phyloP scores from a whole-genome alignment of 2,797 vertebrate species.

The Phalloptychus januarius region DNA sequence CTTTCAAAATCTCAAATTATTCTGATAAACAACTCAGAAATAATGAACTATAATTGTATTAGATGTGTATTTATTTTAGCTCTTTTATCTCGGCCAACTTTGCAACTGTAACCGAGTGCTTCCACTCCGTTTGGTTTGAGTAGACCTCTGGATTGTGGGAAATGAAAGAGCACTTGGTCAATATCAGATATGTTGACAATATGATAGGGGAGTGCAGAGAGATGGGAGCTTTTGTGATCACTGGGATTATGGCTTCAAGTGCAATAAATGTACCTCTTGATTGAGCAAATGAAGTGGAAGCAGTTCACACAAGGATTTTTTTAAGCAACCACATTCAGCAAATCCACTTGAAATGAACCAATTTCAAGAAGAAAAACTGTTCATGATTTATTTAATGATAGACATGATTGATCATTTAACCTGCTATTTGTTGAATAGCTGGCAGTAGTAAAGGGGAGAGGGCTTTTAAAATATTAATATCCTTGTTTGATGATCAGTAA shows the following conservation, averaged over 20 bases:
- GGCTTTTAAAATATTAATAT: background rate
- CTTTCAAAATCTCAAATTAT: constrained; percentile 61
- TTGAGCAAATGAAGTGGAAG: constrained; percentile 16
- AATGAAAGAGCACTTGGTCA: constrained; percentile 39
- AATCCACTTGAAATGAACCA: background rate
- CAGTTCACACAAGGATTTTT: constrained; percentile 19
- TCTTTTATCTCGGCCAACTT: constrained; percentile 42
- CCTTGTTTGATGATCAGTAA: background rate
- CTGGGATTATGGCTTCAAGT: constrained; percentile 17
- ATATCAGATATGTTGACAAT: constrained; percentile 39
- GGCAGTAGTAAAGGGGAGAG: background rate
- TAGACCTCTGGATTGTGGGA: constrained; percentile 43
- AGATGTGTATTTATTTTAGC: constrained; percentile 53
- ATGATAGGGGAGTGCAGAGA: constrained; percentile 23
- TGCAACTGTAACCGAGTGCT: constrained; percentile 46
- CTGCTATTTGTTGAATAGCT: background rate
- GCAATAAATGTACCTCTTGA: constrained; percentile 17
- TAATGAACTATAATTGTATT: constrained; percentile 52
- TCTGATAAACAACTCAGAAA: constrained; percentile 58
- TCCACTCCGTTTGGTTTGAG: constrained; percentile 24
- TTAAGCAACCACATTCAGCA: constrained; percentile 1
- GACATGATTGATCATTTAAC: background rate
- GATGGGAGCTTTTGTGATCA: constrained; percentile 24
- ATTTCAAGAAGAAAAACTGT: background rate
- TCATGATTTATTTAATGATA: background rate